Conservation (phyloP, 2,113 vertebrate genomes). For the Ranitomeya imitator region DNA sequence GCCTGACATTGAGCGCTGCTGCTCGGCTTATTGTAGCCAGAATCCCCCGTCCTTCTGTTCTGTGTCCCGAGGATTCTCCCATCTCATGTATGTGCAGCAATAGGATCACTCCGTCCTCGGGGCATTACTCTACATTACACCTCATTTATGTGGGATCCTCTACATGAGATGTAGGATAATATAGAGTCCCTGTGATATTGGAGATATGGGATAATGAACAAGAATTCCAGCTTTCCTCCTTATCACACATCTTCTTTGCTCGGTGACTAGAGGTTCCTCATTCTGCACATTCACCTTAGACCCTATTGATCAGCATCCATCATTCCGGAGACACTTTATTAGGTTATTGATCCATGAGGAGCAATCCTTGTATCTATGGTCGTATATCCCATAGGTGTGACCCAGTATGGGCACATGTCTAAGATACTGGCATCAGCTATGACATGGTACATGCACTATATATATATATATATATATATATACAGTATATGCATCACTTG, state of each 20-base stretch:
- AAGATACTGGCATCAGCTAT: too few relatives aligned
- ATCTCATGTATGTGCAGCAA: too few relatives aligned
- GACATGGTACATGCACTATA: too few relatives aligned
- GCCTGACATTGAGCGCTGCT: too few relatives aligned
- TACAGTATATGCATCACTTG: too few relatives aligned
- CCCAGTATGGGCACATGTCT: too few relatives aligned
- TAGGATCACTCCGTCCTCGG: too few relatives aligned
- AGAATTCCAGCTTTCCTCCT: neutral
- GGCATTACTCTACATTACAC: too few relatives aligned
- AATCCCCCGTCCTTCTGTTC: too few relatives aligned
- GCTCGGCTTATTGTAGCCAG: too few relatives aligned
- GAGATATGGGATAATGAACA: neutral
- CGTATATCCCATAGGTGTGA: neutral
- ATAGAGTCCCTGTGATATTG: neutral
- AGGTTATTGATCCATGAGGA: conserved; percentile 46
- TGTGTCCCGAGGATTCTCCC: too few relatives aligned
- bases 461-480: too few relatives aligned
- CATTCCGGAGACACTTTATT: conserved; percentile 28
- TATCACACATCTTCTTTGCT: neutral
- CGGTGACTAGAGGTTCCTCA: neutral
- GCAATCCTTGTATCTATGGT: neutral
- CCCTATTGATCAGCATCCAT: conserved; percentile 18
- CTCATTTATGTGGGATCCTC: neutral
- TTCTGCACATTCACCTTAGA: conserved; percentile 46
- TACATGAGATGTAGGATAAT: neutral